Base-by-base conservation (phyloP, 1,140 invertebrate species). In the Drosophila miranda region DNA sequence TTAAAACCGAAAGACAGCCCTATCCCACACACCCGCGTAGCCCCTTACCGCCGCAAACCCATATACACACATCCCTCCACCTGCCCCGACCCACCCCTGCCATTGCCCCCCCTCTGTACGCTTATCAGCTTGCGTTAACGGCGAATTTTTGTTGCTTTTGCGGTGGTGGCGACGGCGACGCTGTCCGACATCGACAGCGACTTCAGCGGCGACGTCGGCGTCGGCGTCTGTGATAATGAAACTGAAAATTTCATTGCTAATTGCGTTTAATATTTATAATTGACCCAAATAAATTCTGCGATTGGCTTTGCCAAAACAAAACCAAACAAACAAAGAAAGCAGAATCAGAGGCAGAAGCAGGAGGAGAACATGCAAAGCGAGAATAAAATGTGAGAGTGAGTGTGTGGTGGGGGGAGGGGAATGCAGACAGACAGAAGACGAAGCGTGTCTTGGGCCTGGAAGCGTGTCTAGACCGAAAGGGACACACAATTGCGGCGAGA, bases 161-260 rank as follows among this genome's bases (percentile, higher is more conserved):
- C 48, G 49, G 16, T 42, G 60, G 44, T 57, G 49, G 11, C 43
- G 55, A 30, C 30, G 60, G 48, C 60, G 52, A 14, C 51, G 60
- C 34, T 34, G 60, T 38, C 44, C 41, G 6, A 28, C 69, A 44
- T 45, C 41, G 6, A 28, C 69, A 44, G 41, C 49, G 43, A 21
- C 43, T 14, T 56, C 28, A 34, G 11, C 49, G 14, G 13, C 48
- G 49, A 14, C 41, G 60, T 55, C 60, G 56, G n/a, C 51, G 60
- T 26, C 28, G 60, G 34, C 66, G 62, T 63, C 66, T 63, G 70
- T 89, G 86, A 89, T 89, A 89, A 89, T 89, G 86, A 89, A 89
- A 86, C 77, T 86, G 81, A 89, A 69, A 89, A 89, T 89, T 89
- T 89, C 86, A 89, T 89, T 89, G 86, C 78, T 89, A 89, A 89